Base-by-base conservation (phyloP, 2,888 invertebrate species). In the Napeogenes sylphis region DNA sequence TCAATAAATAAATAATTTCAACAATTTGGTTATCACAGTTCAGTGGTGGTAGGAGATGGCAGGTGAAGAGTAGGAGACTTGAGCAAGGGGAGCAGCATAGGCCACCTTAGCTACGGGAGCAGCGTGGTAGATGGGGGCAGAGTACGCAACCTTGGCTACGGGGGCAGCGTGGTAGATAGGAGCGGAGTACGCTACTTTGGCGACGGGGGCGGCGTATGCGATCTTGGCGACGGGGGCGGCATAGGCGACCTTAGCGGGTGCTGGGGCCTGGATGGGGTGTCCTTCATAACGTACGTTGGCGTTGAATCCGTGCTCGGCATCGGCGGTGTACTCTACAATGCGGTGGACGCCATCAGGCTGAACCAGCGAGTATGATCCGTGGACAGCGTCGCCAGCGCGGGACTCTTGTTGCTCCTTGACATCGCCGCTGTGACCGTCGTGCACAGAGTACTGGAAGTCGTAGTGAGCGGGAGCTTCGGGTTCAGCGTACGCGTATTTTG, bases 331-430 rank as follows among this genome's bases (percentile, higher is more conserved):
- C 64, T 88, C 87, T 4, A 90, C 90, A 66, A 89, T 83, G 68
- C 90, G 84, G 71, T 76, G 81, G 54, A 84, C 81, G 0, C 90
- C 90, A 56, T 90, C 90, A 65, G 89, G 88, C 65, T 90, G 89
- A 42, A 90, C 77, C 10, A 90, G 81, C 10, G 90, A 87, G 81
- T 90, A 90, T 42, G 82, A 85, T 64, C 90, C 90, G 54, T 86
- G 86, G 55, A 90, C 86, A 63, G 74, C 76, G 72, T 90, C 90
- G 3, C 89, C 88, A 72, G 75, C 84, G 73, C 84, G 83, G 4
- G 75, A 72, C 69, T 90, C 90, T 63, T 87, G 84, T 62, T 42
- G 42, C 10, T 89, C 81, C 75, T 91, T 91, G 68, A 89, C 75
- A 73, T 91, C 91, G 3, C 90, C 90, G 73, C 76, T 85, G 73